Evolutionary conservation across 2,888 invertebrate genomes (phyloP), one percentile per base, ranked within the genome.

Genomic region (Halocaridina rubra): DNA sequence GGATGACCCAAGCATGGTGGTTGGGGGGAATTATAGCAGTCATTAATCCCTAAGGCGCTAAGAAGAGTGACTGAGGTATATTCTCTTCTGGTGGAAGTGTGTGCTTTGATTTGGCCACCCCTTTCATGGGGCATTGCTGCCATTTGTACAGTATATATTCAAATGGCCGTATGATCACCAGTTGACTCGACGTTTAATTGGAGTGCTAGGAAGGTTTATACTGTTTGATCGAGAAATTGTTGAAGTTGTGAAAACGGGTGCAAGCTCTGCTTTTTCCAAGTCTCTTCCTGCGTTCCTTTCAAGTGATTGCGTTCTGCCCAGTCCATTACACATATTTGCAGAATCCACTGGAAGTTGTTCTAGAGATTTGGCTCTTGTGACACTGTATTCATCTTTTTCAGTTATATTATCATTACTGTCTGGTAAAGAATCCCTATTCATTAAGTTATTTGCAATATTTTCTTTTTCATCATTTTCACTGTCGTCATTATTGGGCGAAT

Each of bases 191-290:
- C 53, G 33, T 24, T 67, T 81, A 0, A 67, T 57, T 0, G 81
- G 81, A 1, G 81, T n/a, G n/a, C n/a, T n/a, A n/a, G n/a, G n/a
- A n/a, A n/a, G n/a, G n/a, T n/a, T n/a, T n/a, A n/a, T n/a, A n/a
- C n/a, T n/a, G n/a, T n/a, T n/a, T n/a, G n/a, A n/a, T n/a, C n/a
- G n/a, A n/a, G n/a, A n/a, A n/a, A n/a, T n/a, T n/a, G n/a, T n/a
- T n/a, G 81, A 46, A 1, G 74, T 27, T 1, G 59, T 80, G 67
- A 75, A 75, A n/a, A 81, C 81, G 0, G 81, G 81, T 4, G 75
- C 75, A 0, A 81, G 64, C 13, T 81, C 81, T n/a, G 67, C 71
- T 1, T 74, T 61, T n/a, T 53, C 81, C 7, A 75, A 53, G 0
- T 64, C 53, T 30, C 33, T 67, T 2, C 46, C 19, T 5, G 59